Evolutionary conservation across 92 coral and sea anemone genomes (phyloP), one percentile per base, ranked within the genome.

Genomic region (Porites lobata): DNA sequence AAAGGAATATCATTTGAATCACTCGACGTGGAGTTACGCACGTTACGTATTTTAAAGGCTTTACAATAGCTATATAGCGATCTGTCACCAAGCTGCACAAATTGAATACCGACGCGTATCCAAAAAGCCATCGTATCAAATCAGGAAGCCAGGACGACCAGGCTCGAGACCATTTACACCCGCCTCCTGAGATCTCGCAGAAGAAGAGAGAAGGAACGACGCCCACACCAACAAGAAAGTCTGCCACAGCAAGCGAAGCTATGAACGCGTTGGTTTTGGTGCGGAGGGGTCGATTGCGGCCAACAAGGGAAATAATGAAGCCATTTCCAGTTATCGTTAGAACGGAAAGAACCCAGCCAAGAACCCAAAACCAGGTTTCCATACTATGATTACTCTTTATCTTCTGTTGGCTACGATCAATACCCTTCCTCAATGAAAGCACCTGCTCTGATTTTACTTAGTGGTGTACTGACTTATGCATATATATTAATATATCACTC

Each of bases 51-150:
- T 2, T 26, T 6, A 69, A 4, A 38, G 47, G 47, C 47, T 38
- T 38, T 38, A 38, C 47, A 38, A 38, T 38, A 0, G 47, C 47
- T 8, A 69, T 26, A 50, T 10, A 10, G 43, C 73, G 73, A 26
- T 69, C 73, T 50, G 38, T 6, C 38, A 69, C 73, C 38, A 69
- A 26, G 10, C 73, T 69, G n/a, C 73, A 69, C 73, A 69, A 69
- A 20, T 26, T 69, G 6, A 50, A 0, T 14, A 19, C 50, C 2
- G 73, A 69, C 38, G 73, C 8, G 50, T 69, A 69, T 50, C 12
- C 17, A 22, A 68, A 68, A 6, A 68, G 47, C 15, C 72, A 18
- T 17, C 72, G 22, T 9, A 68, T 6, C 1, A 68, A 68, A 22
- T 21, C 47, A 38, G 47, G 47, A 38, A 38, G 47, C 47, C 47